These are phyloP conservation scores for Heteromormyrus szaboi DNA, from an alignment of 2,797 vertebrate genomes.

Conservation along the genomic window DNA sequence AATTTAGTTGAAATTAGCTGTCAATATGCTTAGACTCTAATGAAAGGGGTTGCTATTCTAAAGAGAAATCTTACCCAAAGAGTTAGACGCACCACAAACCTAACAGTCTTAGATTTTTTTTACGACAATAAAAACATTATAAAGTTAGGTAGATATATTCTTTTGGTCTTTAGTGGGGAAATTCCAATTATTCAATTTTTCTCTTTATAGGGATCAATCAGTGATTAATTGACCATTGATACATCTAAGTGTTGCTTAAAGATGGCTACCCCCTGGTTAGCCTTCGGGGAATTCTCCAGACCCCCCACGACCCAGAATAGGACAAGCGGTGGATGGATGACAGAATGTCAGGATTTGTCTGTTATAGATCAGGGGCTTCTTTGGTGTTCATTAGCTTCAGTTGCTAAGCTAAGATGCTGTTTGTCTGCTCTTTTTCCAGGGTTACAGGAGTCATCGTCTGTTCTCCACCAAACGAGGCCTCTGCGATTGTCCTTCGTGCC, in stretches of 20 bases:
- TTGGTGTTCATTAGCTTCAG: background rate
- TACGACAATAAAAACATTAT: background rate
- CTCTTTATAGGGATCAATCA: background rate
- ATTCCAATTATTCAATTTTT: background rate
- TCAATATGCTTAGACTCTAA: background rate
- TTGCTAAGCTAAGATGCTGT: background rate
- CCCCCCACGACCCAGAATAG: background rate
- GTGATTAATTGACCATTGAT: background rate
- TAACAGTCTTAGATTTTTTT: background rate
- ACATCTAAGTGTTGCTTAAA: background rate
- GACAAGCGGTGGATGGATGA: background rate
- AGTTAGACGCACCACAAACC: background rate
- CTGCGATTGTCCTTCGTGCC: constrained; percentile 34
- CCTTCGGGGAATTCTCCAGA: background rate
- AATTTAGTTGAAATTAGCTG: background rate
- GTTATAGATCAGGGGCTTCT: background rate
- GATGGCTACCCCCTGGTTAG: background rate
- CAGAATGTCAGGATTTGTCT: background rate
- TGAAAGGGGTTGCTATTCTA: background rate
- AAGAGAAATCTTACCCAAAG: background rate
- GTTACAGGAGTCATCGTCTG: constrained; percentile 47
- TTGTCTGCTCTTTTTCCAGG: constrained; percentile 26
- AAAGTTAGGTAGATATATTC: background rate
- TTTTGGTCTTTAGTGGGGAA: background rate
- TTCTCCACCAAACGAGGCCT: constrained; percentile 34